Evolutionary conservation across 2,888 invertebrate species (phyloP), one percentile per base, ranked within the genome.

Genomic region (Leptopilina myrica): DNA sequence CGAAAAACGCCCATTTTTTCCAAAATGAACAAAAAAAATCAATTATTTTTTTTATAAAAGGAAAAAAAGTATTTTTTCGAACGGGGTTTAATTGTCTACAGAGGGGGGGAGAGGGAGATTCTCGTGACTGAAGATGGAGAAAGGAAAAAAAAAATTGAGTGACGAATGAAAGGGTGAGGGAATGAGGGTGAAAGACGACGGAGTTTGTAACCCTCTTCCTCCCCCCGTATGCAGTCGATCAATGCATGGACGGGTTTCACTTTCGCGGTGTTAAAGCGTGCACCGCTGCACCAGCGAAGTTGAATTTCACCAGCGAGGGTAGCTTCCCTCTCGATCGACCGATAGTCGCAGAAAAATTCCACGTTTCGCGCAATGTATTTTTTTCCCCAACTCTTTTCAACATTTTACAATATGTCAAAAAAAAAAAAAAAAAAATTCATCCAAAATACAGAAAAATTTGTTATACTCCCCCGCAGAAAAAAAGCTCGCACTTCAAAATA

Each of bases 71-170:
- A 43, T 43, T 43, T 43, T 43, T 43, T 1, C 43, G 43, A 7
- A 6, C 2, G 43, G 43, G 2, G 43, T 20, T 0, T 20, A 20
- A 33, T 33, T 33, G 2, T 33, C 33, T 7, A n/a, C n/a, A 8
- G 43, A 43, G 8, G 43, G 7, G 14, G n/a, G 15, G 14, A 6
- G 15, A 7, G 59, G 59, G 20, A 20, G 20, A 15, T 62, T 62
- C 20, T 15, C 20, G n/a, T 92, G 92, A 73, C 33, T 59, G 89
- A 90, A 92, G 92, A 62, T 92, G 92, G 92, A 92, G 92, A 92
- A 92, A 62, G 93, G 92, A 92, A 92, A 92, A 92, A 92, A 92
- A 92, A 92, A 92, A 90, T 92, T 89, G 85, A 84, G 78, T 86
- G 87, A 85, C 86, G 86, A 43, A 8, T 6, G 84, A 9, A 49